Conservation (phyloP, 1,140 invertebrate species). For the Drosophila santomea region DNA sequence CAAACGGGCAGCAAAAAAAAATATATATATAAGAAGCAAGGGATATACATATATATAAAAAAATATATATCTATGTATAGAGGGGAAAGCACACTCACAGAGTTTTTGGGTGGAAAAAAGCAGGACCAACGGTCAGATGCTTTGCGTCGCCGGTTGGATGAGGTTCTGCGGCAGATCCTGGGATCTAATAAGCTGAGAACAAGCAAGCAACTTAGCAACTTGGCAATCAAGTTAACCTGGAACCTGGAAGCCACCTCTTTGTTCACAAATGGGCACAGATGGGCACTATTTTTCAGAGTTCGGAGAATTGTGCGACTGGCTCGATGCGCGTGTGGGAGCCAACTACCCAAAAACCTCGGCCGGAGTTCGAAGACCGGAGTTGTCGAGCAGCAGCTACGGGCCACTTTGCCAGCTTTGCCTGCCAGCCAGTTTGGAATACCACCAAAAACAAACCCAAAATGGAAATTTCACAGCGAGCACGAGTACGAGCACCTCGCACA, state of each 20-base stretch:
- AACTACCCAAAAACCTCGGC: conserved; percentile 51
- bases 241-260: neutral
- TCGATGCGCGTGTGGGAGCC: conserved; percentile 66
- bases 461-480: conserved; percentile 33
- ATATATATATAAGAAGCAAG: neutral
- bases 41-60: conserved; percentile 4
- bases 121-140: conserved; percentile 38
- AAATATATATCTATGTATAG: neutral
- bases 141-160: conserved; percentile 12
- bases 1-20: conserved; percentile 12
- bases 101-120: conserved; percentile 10
- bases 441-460: conserved; percentile 11
- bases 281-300: conserved; percentile 5
- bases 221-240: too few species aligned
- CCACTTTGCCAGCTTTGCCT: conserved; percentile 9
- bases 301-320: conserved; percentile 60
- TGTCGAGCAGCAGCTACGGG: conserved; percentile 10
- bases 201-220: too few species aligned
- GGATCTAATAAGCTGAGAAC: neutral
- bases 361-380: conserved; percentile 27
- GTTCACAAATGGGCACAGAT: neutral
- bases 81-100: conserved; percentile 28
- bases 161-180: conserved; percentile 22
- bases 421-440: conserved; percentile 4
- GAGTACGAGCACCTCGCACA: conserved; percentile 8